Evolutionary conservation across 1,140 invertebrate genomes (phyloP), one percentile per base, ranked within the genome.

Genomic region (Drosophila ohnishii): DNA sequence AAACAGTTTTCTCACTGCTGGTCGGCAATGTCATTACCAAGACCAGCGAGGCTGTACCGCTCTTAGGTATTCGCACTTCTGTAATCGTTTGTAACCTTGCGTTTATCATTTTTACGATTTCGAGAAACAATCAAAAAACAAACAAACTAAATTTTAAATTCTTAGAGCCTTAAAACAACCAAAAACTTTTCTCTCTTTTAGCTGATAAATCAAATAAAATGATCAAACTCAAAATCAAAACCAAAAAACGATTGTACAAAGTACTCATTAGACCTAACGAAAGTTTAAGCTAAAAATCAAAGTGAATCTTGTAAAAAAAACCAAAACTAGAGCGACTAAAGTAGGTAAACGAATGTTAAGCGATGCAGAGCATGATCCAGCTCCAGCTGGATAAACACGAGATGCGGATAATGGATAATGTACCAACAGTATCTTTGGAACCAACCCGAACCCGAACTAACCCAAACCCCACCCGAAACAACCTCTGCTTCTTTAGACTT

Each of bases 1-100:
- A 99, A 95, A 99, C 98, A 94, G 98, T 99, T 93, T 99, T 99
- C 95, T 98, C 98, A 93, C 95, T 99, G 94, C 96, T 99, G 95
- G 96, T 99, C 93, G 97, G 96, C 93, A 95, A 98, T 95, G 96
- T 98, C 92, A 98, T 99, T 93, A 98, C 98, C 92, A 97, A 98
- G 94, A 98, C 98, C 92, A 98, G 97, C 92, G 98, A 99, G 92
- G 97, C 98, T 92, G 96, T 99, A 92, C 98, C 98, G 92, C 94
- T 99, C 92, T 97, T 99, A 96, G 98, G 98, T 99, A 90, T 66
- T 87, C 75, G 59, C 64, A 62, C 50, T 51, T 50, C 39, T 63
- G 28, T 32, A 59, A n/a, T 66, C 32, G 62, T 65, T 82, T 69
- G n/a, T 75, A 66, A 73, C 50, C 62, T 61, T 79, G 48, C 76